Percentiles rank a stretch among this genome's conserved stretches.
Conservation (phyloP, 2,797 vertebrate genomes). For the Enoplosus armatus region DNA sequence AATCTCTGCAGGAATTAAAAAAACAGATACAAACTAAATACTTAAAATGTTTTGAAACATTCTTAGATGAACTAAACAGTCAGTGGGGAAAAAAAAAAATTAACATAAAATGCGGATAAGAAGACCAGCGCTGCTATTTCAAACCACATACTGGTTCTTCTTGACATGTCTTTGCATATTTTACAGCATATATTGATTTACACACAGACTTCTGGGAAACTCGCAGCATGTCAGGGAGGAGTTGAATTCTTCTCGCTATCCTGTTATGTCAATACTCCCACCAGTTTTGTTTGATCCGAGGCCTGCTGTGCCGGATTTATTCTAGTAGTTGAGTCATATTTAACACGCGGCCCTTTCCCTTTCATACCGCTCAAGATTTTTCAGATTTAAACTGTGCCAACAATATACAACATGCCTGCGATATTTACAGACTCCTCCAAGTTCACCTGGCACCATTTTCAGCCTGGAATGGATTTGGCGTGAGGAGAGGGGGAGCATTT, state of each 20-base stretch:
- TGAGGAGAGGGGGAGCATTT: slow-evolving; percentile 21
- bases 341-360: slow-evolving; percentile 27
- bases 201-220: slow-evolving; percentile 38
- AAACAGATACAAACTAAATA: slow-evolving; percentile 29
- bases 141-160: slow-evolving; percentile 22
- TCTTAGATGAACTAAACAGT: not conserved
- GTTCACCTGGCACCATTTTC: slow-evolving; percentile 48
- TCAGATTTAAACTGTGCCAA: slow-evolving; percentile 34
- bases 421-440: slow-evolving; percentile 53
- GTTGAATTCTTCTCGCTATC: slow-evolving; percentile 38
- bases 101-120: slow-evolving; percentile 17
- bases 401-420: slow-evolving; percentile 39
- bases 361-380: slow-evolving; percentile 17
- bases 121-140: slow-evolving; percentile 7
- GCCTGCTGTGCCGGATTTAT: slow-evolving; percentile 50
- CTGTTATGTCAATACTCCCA: slow-evolving; percentile 60
- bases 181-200: slow-evolving; percentile 55
- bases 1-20: slow-evolving; percentile 10
- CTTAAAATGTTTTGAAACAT: slow-evolving; percentile 43
- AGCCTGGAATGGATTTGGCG: slow-evolving; percentile 42
- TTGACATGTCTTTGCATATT: slow-evolving; percentile 47
- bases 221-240: slow-evolving; percentile 31
- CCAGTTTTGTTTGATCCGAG: slow-evolving; percentile 44
- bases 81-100: not conserved
- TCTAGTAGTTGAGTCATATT: slow-evolving; percentile 38